Evolutionary conservation across 2,797 vertebrate genomes (phyloP).

Genomic region (Trematomus bernacchii): DNA sequence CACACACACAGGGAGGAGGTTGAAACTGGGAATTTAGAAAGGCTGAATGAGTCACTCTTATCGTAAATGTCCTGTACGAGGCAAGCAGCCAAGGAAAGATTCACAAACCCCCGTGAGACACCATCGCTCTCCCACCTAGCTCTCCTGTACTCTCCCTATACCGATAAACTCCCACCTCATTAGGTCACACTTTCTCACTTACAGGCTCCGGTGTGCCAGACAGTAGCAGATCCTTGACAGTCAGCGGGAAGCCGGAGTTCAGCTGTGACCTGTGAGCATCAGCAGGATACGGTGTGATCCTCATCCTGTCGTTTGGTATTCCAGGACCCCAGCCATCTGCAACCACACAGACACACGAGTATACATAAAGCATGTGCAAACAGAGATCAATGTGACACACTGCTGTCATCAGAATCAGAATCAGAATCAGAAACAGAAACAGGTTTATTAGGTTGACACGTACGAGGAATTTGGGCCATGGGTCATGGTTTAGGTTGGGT

Average conservation of each 20-base stretch:
- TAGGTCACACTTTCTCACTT: constrained; percentile 64
- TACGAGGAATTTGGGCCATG: too few relatives aligned
- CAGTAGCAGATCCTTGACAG: constrained; percentile 94
- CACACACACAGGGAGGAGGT: too few relatives aligned
- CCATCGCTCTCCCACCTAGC: not conserved
- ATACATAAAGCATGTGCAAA: constrained; percentile 38
- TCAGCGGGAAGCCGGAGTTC: constrained; percentile 81
- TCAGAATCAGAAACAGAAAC: too few relatives aligned
- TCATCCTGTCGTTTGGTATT: constrained; percentile 55
- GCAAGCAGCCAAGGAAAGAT: constrained; percentile 4
- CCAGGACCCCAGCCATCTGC: constrained; percentile 79
- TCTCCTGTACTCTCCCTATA: not conserved
- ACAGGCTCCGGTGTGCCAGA: constrained; percentile 88
- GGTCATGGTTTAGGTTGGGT: constrained; percentile 9
- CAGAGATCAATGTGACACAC: not conserved
- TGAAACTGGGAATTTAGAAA: too few relatives aligned
- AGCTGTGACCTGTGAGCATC: constrained; percentile 63
- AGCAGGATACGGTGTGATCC: constrained; percentile 56
- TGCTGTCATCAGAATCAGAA: not conserved
- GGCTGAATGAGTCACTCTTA: too few relatives aligned
- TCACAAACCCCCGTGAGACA: constrained; percentile 10
- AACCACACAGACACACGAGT: constrained; percentile 46
- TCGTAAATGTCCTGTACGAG: not conserved
- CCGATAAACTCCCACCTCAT: constrained; percentile 6
- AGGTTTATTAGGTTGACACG: too few relatives aligned